Conservation (phyloP, 2,797 vertebrate species). For the Hybognathus amarus region DNA sequence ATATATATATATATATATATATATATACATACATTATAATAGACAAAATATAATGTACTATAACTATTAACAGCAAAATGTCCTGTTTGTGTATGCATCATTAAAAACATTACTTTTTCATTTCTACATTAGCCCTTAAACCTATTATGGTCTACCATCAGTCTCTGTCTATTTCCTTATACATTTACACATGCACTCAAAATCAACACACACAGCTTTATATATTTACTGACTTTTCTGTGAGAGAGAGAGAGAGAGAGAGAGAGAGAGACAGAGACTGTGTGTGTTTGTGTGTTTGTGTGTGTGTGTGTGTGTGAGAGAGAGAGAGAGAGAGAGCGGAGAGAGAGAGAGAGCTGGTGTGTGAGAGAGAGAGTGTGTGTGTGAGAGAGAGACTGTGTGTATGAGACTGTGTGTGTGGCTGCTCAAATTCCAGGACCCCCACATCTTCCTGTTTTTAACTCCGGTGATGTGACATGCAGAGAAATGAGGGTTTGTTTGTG, state of each 20-base stretch:
- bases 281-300: neutral
- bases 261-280: neutral
- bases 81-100: neutral
- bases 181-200: neutral
- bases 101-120: neutral
- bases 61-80: neutral
- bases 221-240: neutral
- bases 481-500: slow-evolving; percentile 2
- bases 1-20: too few relatives aligned
- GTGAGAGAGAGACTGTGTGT: neutral
- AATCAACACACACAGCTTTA: slow-evolving; percentile 1
- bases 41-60: too few relatives aligned
- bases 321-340: too few relatives aligned
- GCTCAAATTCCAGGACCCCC: slow-evolving; percentile 11
- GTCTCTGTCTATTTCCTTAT: neutral
- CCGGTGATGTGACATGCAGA: neutral
- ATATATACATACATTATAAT: too few relatives aligned
- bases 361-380: too few relatives aligned
- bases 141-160: neutral
- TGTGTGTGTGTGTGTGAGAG: neutral
- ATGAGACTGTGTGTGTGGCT: neutral
- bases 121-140: neutral
- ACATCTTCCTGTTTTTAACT: slow-evolving; percentile 5
- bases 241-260: too few relatives aligned
- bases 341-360: too few relatives aligned